Base-by-base conservation (phyloP, 2,888 invertebrate species). In the Tridacna crocea region DNA sequence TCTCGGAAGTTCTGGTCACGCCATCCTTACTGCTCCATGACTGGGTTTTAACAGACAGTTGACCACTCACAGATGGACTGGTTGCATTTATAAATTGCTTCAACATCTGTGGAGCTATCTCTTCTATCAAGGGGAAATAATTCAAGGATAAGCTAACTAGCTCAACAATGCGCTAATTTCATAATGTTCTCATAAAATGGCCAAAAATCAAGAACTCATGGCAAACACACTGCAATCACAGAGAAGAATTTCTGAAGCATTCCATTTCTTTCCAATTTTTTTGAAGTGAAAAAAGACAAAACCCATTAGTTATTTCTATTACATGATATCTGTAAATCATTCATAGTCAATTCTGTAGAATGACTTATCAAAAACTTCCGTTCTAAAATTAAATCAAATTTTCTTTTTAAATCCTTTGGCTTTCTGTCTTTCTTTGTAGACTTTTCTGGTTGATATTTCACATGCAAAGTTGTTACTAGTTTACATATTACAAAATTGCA, bases 21-120 rank as follows among this genome's bases (percentile, higher is more conserved):
- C 92, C 92, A 70, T 92, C 91, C 76, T 82, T 79, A 84, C 92
- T 92, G 89, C 85, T 92, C 93, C 93, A 93, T 22, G 91, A 89
- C 75, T 93, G 91, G 51, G 92, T 92, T 85, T 90, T 91, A 75
- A 93, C 91, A n/a, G 88, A 88, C 15, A 93, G 89, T 51, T 87
- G 85, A 58, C 93, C 93, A 65, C 89, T 89, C n/a, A 91, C 89
- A 24, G 85, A 87, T 22, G 89, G 87, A 70, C 88, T 85, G 65
- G 88, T 83, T 19, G 86, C 85, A 70, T 88, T 88, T 80, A 88
- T 84, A 46, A 92, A 85, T 87, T 90, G 87, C 68, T 89, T 85
- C 72, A 89, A 87, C 81, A 92, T 88, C 68, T 87, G 84, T 74
- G 88, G 87, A 36, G 91, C 89, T 77, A 88, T 87, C 74, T 89